A percentile compares a stretch with the other conserved stretches of the same genome.
These are phyloP conservation scores for Haplotaxodon microlepis DNA, from an alignment of 2,113 vertebrate genomes.

Conservation along the genomic window DNA sequence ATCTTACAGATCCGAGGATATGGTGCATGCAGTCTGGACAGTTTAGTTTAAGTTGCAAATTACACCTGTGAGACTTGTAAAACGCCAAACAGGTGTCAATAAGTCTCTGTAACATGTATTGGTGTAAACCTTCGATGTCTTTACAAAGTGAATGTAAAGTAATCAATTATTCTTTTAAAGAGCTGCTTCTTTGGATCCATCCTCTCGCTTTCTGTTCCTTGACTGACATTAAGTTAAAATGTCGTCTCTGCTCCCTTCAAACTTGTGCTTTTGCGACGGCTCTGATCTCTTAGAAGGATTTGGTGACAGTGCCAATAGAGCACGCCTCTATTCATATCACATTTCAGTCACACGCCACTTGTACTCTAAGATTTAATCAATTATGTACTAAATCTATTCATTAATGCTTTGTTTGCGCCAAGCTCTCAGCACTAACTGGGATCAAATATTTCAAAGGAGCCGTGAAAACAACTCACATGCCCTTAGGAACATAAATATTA, in stretches of 20 bases:
- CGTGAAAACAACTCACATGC: slow-evolving; percentile 44
- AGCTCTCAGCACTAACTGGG: slow-evolving; percentile 32
- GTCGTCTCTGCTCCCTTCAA: background rate
- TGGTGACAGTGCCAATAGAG: background rate
- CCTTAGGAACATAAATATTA: slow-evolving; percentile 70
- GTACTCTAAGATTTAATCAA: slow-evolving; percentile 38
- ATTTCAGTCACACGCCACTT: slow-evolving; percentile 4
- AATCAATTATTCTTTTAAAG: background rate
- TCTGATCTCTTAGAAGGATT: slow-evolving; percentile 33
- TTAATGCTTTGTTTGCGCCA: slow-evolving; percentile 46
- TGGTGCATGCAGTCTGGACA: background rate
- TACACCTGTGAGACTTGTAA: background rate
- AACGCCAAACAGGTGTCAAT: background rate
- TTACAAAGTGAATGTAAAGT: background rate
- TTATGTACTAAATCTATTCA: slow-evolving; percentile 55
- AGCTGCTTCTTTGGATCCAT: background rate
- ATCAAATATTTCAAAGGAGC: slow-evolving; percentile 62
- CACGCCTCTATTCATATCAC: background rate
- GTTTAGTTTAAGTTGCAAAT: background rate
- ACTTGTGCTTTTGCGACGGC: background rate
- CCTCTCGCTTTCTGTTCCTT: background rate
- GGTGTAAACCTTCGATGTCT: background rate
- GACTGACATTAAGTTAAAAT: background rate
- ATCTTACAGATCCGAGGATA: no score
- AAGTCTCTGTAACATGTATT: background rate